Conservation (phyloP, 2,113 vertebrate species). For the Glaucidium brasilianum region DNA sequence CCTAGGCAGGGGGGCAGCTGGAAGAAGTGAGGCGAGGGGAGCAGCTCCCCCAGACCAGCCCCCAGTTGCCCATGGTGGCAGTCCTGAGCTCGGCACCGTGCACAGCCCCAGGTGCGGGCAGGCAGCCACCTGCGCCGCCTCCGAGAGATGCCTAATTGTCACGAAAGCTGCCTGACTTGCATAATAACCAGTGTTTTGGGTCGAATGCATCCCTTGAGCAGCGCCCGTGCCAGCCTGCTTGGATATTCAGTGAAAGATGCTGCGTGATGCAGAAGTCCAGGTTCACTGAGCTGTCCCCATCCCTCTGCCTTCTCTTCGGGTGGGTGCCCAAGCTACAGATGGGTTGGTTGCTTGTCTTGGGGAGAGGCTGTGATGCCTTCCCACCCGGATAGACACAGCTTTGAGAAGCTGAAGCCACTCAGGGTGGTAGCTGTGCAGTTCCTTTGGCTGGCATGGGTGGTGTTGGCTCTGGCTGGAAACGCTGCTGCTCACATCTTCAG, state of each 20-base stretch:
- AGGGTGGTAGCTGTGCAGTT: too few species aligned
- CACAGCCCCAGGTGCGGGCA: conserved; percentile 48
- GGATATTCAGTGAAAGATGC: accelerated
- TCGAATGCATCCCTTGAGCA: background rate
- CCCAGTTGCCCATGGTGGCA: accelerated
- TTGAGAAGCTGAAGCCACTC: background rate
- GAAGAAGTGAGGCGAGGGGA: accelerated
- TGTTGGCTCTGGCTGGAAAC: background rate
- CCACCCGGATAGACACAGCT: accelerated
- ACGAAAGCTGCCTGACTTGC: conserved; percentile 3
- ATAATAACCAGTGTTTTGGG: background rate
- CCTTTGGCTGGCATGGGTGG: accelerated
- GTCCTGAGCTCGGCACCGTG: background rate
- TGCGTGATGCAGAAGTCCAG: accelerated
- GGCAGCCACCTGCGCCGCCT: conserved; percentile 22
- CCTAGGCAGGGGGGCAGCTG: accelerated
- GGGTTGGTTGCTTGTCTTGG: background rate
- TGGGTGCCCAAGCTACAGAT: background rate
- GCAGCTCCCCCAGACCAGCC: background rate
- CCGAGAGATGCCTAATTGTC: background rate
- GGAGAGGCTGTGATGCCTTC: background rate
- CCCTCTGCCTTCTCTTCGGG: too few species aligned
- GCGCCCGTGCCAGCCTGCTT: background rate
- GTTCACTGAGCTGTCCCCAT: accelerated
- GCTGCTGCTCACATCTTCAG: too few species aligned